Conservation (phyloP, 2,113 vertebrate species). For the Nicator chloris region DNA sequence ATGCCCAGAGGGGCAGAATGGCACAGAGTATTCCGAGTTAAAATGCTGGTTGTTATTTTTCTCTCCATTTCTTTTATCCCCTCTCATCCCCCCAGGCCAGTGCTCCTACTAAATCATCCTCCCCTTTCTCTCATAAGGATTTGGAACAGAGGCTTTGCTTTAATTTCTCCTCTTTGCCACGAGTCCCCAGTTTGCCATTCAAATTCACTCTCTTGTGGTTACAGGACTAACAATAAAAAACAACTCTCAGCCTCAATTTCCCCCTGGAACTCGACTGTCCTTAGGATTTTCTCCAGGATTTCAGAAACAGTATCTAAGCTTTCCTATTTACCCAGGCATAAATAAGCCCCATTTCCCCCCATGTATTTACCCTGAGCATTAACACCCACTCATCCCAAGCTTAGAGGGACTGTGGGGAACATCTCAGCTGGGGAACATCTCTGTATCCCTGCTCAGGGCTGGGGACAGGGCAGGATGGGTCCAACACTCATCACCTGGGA, state of each 20-base stretch:
- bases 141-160: not conserved
- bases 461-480: not conserved
- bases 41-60: not conserved
- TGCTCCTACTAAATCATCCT: not conserved
- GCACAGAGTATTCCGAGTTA: not conserved
- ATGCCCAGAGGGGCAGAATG: not conserved
- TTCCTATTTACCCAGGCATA: not conserved
- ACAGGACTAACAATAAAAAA: not conserved
- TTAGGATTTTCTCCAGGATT: not conserved
- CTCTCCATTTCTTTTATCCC: not conserved
- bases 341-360: not conserved
- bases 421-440: not conserved
- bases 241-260: not conserved
- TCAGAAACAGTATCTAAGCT: not conserved
- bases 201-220: not conserved
- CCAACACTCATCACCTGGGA: not conserved
- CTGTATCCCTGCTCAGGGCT: not conserved
- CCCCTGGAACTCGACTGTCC: not conserved
- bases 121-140: not conserved
- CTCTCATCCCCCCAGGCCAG: not conserved
- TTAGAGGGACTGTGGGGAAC: not conserved
- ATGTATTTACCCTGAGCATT: not conserved
- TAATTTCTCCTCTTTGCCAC: not conserved
- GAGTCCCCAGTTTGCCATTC: not conserved
- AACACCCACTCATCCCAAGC: not conserved